Evolutionary conservation across 2,888 invertebrate genomes (phyloP), one percentile per base, ranked within the genome.

Genomic region (Acronicta aceris): DNA sequence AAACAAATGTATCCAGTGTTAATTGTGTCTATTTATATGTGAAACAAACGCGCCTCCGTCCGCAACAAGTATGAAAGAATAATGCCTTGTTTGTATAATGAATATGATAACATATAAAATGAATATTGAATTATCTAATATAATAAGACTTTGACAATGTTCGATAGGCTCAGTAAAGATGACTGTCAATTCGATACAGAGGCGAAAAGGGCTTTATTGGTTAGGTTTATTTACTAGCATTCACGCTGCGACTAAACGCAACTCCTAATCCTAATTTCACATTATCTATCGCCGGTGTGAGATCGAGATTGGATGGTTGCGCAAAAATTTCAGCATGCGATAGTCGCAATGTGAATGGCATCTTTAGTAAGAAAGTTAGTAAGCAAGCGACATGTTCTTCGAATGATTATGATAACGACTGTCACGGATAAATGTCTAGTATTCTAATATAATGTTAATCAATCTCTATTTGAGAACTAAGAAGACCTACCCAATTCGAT

Each of bases 11-110:
- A 55, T 40, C 42, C 27, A 56, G 61, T 70, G 56, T 63, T 38
- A 61, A 65, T 54, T 47, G 42, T 53, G 46, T 21, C 57, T 51
- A 27, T 0, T n/a, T 25, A 45, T 57, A 47, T n/a, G 6, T 52
- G 4, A 40, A 36, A 48, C 70, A 64, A 70, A 60, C 56, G 66
- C 48, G 67, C 59, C 80, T 84, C 82, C 89, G 88, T 71, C 81
- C 82, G 83, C 85, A 83, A 76, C 84, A 80, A 77, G 80, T 83
- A 84, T 86, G 86, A 84, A 87, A 86, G 87, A 89, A 87, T 87
- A 78, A 91, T 92, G 93, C 93, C 93, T 93, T 79, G 79, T 71
- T 79, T 93, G 93, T 92, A 87, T 92, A 91, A 92, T 92, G 88
- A 92, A 92, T 73, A 78, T 78, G 77, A 74, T 78, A 78, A 78